Percentiles rank a stretch among this genome's conserved stretches.
phyloP scores from a whole-genome alignment of 2,113 vertebrate genomes.

The Gadus macrocephalus region DNA sequence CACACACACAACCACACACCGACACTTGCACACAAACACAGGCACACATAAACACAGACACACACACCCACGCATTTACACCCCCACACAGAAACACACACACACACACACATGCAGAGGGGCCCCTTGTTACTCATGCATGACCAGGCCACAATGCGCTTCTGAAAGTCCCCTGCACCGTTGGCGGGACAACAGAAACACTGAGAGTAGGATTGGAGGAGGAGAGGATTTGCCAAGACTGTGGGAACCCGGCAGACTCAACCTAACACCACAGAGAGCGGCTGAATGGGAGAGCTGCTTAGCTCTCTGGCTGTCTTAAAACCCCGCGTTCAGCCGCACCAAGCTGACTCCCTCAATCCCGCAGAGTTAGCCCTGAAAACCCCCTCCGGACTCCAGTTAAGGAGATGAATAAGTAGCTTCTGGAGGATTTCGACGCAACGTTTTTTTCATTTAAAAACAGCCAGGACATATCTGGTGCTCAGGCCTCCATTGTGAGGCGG shows the following conservation, averaged over 20 bases:
- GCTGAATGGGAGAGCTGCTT: slow-evolving; percentile 46
- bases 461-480: too few species aligned
- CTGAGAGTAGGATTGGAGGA: slow-evolving; percentile 57
- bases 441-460: too few species aligned
- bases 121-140: slow-evolving; percentile 72
- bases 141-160: slow-evolving; percentile 71
- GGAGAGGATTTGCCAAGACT: slow-evolving; percentile 61
- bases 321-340: background rate
- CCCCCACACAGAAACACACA: background rate
- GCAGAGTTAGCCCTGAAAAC: too few species aligned
- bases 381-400: too few species aligned
- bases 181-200: slow-evolving; percentile 75
- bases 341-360: too few species aligned
- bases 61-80: background rate
- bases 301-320: slow-evolving; percentile 32
- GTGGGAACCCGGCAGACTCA: slow-evolving; percentile 61
- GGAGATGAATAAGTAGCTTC: too few species aligned
- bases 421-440: too few species aligned
- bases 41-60: background rate
- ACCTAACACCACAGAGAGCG: slow-evolving; percentile 45
- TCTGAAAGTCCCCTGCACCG: slow-evolving; percentile 61
- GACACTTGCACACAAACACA: slow-evolving; percentile 27
- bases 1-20: slow-evolving; percentile 11
- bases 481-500: too few species aligned
- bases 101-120: slow-evolving; percentile 27